A percentile compares a stretch with the other conserved stretches of the same genome.
Evolutionary conservation across 2,888 invertebrate genomes (phyloP).

Genomic region (Macropis europaea): DNA sequence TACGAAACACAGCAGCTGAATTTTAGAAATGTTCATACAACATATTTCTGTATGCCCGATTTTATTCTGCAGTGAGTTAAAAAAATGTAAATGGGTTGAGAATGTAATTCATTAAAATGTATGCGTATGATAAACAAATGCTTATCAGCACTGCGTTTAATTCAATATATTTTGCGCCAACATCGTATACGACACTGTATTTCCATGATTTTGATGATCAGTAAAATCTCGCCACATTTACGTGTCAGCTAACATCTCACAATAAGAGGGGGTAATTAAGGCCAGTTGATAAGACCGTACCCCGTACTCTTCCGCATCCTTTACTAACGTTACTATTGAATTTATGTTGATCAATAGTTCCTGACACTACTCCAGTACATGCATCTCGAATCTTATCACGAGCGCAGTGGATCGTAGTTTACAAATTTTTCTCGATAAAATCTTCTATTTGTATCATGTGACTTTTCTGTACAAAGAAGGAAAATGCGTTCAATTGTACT

Average conservation of each 20-base stretch:
- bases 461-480: neutral
- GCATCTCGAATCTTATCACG: neutral
- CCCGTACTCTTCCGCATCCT: slow-evolving; percentile 29
- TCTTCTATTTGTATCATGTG: neutral
- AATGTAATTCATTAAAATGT: neutral
- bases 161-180: neutral
- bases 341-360: slow-evolving; percentile 16
- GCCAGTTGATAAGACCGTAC: slow-evolving; percentile 63
- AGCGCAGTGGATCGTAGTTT: neutral
- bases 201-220: slow-evolving; percentile 1
- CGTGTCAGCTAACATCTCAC: slow-evolving; percentile 56
- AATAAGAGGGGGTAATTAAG: slow-evolving; percentile 65
- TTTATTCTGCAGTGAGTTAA: neutral
- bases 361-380: neutral
- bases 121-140: neutral
- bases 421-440: neutral
- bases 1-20: too few relatives aligned
- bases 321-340: slow-evolving; percentile 11
- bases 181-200: slow-evolving; percentile 23
- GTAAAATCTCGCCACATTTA: slow-evolving; percentile 47
- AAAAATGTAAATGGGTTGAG: neutral
- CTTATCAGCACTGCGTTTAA: neutral
- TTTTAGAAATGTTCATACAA: too few relatives aligned
- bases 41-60: too few relatives aligned
- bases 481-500: slow-evolving; percentile 11